phyloP scores from a whole-genome alignment of 2,797 vertebrate genomes.

The Phoeniculus purpureus region DNA sequence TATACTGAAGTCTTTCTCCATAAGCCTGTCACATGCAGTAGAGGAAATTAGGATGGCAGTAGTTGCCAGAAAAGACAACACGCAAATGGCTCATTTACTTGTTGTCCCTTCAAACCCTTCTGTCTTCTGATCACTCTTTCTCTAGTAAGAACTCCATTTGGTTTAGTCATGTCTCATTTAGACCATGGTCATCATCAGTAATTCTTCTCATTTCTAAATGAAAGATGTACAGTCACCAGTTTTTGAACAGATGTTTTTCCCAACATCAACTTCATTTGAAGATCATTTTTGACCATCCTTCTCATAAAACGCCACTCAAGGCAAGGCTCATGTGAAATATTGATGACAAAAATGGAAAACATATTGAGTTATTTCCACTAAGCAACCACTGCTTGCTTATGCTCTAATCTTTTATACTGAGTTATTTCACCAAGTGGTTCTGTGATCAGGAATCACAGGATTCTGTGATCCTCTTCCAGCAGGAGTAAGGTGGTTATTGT shows the following conservation, averaged over 20 bases:
- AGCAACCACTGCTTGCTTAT: background rate
- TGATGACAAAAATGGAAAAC: background rate
- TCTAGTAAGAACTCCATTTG: background rate
- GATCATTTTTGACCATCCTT: background rate
- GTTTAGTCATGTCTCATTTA: background rate
- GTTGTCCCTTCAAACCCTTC: background rate
- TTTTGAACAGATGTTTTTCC: background rate
- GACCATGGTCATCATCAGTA: background rate
- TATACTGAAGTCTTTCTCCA: background rate
- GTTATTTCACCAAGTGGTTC: background rate
- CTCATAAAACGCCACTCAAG: background rate
- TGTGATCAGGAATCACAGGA: too few relatives aligned
- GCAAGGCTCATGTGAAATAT: background rate
- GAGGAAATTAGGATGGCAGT: background rate
- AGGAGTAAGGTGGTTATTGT: too few relatives aligned
- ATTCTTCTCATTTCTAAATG: background rate
- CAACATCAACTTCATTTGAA: background rate
- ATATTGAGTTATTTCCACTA: background rate
- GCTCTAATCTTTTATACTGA: background rate
- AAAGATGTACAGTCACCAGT: background rate
- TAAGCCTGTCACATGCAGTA: fast-evolving
- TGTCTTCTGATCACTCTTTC: background rate
- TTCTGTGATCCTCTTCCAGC: too few relatives aligned
- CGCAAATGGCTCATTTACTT: background rate
- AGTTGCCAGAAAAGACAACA: background rate